Evolutionary conservation across 2,888 invertebrate genomes (phyloP).

Genomic region (Epinotia bilunana): DNA sequence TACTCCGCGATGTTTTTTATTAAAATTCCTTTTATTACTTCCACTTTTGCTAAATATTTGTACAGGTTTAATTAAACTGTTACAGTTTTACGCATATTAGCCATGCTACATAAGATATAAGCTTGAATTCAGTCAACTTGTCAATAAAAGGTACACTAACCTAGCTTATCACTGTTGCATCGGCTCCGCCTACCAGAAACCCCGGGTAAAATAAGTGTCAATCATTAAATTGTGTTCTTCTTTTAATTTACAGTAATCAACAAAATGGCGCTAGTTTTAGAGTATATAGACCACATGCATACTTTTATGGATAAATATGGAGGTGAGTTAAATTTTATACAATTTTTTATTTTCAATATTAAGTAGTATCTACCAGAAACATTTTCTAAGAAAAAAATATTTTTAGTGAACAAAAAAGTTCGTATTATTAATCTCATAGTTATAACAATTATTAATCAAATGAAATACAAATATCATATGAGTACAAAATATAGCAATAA

Average conservation of each 20-base stretch:
- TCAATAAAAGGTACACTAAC: slow-evolving; percentile 42
- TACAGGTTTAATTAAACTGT: slow-evolving; percentile 26
- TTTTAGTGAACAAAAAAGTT: background rate
- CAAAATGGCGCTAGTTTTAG: slow-evolving; percentile 92
- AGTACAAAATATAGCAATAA: background rate
- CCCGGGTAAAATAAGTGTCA: slow-evolving; percentile 32
- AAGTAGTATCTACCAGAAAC: background rate
- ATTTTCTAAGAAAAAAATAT: background rate
- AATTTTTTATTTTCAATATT: background rate
- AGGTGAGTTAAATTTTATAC: slow-evolving; percentile 85
- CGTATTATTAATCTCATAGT: background rate
- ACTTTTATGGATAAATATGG: slow-evolving; percentile 92
- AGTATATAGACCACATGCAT: slow-evolving; percentile 91
- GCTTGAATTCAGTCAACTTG: slow-evolving; percentile 33
- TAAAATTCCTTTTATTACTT: slow-evolving; percentile 37
- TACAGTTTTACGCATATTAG: slow-evolving; percentile 4
- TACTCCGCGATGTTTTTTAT: slow-evolving; percentile 40
- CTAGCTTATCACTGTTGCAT: slow-evolving; percentile 34
- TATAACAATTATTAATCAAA: background rate
- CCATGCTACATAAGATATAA: slow-evolving; percentile 4
- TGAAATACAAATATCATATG: background rate
- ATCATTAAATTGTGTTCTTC: slow-evolving; percentile 44
- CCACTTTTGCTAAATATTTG: slow-evolving; percentile 22
- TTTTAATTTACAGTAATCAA: slow-evolving; percentile 77
- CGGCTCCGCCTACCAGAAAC: slow-evolving; percentile 38